A percentile compares a stretch with the other conserved stretches of the same genome.
Conservation (phyloP, 2,113 vertebrate species). For the Piaya cayana region DNA sequence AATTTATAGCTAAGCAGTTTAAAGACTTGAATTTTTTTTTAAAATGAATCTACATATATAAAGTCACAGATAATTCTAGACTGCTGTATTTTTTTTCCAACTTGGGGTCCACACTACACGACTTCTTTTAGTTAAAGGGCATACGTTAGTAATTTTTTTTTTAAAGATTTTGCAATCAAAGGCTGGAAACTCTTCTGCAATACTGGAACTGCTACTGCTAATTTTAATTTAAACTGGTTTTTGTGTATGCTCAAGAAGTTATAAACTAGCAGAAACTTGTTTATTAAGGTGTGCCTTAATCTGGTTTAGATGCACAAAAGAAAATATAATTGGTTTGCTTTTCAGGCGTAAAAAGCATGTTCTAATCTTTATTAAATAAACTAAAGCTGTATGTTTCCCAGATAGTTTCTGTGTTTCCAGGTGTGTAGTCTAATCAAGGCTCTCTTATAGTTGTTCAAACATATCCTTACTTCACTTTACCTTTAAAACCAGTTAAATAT, state of each 20-base stretch:
- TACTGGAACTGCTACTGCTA: background rate
- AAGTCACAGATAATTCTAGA: background rate
- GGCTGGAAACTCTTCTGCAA: background rate
- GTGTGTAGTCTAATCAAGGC: background rate
- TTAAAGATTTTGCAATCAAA: background rate
- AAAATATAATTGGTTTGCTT: background rate
- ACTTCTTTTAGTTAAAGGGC: background rate
- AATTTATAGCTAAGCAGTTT: background rate
- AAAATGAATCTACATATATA: rapidly evolving
- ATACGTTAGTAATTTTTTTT: background rate
- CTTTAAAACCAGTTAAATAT: background rate
- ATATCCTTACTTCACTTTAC: background rate
- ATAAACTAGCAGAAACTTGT: background rate
- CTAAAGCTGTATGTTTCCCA: background rate
- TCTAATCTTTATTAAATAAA: background rate
- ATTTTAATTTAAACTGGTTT: background rate
- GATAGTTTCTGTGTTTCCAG: background rate
- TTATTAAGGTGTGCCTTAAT: background rate
- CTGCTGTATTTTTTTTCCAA: background rate
- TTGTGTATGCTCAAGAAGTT: background rate
- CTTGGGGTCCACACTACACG: background rate
- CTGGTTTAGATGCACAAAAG: background rate
- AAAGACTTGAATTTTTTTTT: background rate
- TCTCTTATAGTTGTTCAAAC: background rate
- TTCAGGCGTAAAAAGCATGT: background rate